A percentile compares a stretch with the other conserved stretches of the same genome.
These are phyloP conservation scores for Bombus sibiricus DNA, from an alignment of 1,140 invertebrate species.

Conservation along the genomic window DNA sequence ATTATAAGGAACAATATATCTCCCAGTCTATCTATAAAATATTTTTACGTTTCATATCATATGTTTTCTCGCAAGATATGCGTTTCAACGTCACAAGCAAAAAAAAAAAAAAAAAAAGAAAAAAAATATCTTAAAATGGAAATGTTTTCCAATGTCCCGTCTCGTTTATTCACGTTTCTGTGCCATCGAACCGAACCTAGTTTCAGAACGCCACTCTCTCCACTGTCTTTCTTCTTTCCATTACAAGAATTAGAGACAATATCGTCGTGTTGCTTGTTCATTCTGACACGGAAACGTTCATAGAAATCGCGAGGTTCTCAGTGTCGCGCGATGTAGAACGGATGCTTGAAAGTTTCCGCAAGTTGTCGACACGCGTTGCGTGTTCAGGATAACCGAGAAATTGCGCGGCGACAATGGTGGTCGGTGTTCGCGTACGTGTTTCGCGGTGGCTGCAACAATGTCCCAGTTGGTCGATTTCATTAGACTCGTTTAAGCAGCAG, in stretches of 20 bases:
- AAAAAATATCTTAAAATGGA: not conserved
- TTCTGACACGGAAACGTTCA: not conserved
- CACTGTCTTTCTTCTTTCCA: not conserved
- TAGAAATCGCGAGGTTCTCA: not conserved
- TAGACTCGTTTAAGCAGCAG: conserved; percentile 44
- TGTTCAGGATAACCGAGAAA: conserved; percentile 14
- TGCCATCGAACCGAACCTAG: not conserved
- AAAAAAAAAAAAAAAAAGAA: too few species aligned
- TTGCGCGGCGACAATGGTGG: conserved; percentile 7
- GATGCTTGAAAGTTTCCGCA: conserved; percentile 18
- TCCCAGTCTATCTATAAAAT: too few species aligned
- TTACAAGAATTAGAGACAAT: not conserved
- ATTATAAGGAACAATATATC: too few species aligned
- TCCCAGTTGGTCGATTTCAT: conserved; percentile 56
- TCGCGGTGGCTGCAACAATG: conserved; percentile 9
- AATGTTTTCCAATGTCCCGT: not conserved
- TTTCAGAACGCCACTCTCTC: too few species aligned
- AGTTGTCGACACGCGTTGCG: conserved; percentile 27
- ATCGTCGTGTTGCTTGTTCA: not conserved
- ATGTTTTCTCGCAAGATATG: too few species aligned
- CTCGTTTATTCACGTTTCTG: conserved; percentile 1
- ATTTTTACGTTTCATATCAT: too few species aligned
- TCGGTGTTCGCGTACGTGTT: not conserved
- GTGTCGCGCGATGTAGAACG: not conserved
- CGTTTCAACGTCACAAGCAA: too few species aligned